These are phyloP conservation scores for Halisarca cf. caerulea DNA, from an alignment of 37 sponge, comb jelly and placozoan genomes.

Conservation along the genomic window DNA sequence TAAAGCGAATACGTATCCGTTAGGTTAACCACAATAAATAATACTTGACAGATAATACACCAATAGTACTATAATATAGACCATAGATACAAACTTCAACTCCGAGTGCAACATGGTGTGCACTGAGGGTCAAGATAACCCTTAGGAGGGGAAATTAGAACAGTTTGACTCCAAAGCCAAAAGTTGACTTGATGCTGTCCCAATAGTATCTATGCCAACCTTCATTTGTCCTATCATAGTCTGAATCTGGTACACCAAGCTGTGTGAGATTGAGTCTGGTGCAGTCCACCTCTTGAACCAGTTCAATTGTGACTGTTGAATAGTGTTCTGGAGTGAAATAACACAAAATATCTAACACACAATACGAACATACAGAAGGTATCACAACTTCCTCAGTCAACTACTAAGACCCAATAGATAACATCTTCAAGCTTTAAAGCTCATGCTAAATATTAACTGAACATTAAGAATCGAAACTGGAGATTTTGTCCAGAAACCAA, in stretches of 20 bases:
- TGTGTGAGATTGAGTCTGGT: constrained; percentile 70
- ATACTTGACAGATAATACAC: too few relatives aligned
- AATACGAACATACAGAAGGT: neutral
- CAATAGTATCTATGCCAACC: constrained; percentile 92
- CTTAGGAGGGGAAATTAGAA: constrained; percentile 70
- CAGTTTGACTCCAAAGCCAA: constrained; percentile 88
- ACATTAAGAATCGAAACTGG: too few relatives aligned
- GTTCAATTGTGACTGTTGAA: constrained; percentile 74
- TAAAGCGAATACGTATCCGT: too few relatives aligned
- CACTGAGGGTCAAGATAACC: too few relatives aligned
- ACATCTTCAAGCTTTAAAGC: too few relatives aligned
- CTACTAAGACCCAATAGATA: neutral
- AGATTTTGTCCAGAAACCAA: too few relatives aligned
- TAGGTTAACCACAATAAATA: too few relatives aligned
- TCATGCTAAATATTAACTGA: too few relatives aligned
- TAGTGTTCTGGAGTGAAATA: constrained; percentile 56
- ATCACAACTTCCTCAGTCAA: neutral
- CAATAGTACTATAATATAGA: too few relatives aligned
- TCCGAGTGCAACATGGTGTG: too few relatives aligned
- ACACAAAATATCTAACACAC: neutral
- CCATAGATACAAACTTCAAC: too few relatives aligned
- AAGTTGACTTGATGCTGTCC: constrained; percentile 79
- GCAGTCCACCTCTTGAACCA: constrained; percentile 45
- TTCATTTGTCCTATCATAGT: constrained; percentile 70
- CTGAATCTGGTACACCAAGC: constrained; percentile 78